Conservation (phyloP, 2,888 invertebrate species). For the Rhagonycha fulva region DNA sequence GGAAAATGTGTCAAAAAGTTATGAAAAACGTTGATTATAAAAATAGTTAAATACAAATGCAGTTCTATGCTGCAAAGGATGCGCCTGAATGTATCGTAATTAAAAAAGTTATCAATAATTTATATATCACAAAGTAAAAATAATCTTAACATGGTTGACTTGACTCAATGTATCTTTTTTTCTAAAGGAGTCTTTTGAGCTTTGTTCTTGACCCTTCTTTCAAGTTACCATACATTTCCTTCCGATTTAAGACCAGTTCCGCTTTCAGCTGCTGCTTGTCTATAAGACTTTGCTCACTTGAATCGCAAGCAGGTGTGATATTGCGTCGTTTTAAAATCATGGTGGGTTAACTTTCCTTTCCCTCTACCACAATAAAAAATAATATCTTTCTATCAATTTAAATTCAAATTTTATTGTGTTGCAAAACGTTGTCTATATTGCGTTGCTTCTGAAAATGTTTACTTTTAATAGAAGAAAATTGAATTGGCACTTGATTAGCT, state of each 20-base stretch:
- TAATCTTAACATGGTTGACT: conserved; percentile 6
- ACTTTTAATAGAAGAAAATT: background rate
- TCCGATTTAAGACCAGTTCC: conserved; percentile 33
- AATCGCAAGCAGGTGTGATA: conserved; percentile 25
- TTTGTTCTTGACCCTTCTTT: conserved; percentile 26
- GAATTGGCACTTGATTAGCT: background rate
- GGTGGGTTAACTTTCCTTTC: background rate
- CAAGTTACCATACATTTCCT: conserved; percentile 24
- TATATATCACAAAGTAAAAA: background rate
- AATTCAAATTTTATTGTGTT: background rate
- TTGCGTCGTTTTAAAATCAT: conserved; percentile 18
- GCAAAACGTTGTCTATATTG: background rate
- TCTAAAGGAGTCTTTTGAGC: conserved; percentile 9
- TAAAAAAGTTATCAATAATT: background rate
- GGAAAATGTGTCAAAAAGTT: background rate
- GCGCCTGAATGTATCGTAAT: background rate
- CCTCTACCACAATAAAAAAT: background rate
- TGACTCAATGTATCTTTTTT: conserved; percentile 3
- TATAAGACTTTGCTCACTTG: conserved; percentile 10
- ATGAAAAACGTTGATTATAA: no score
- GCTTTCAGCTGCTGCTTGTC: conserved; percentile 26
- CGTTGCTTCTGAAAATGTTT: background rate
- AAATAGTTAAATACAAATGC: no score
- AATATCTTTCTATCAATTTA: background rate
- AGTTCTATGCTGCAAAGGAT: no score